Base-by-base conservation (phyloP, 1,140 invertebrate species). In the Hetaerina americana region DNA sequence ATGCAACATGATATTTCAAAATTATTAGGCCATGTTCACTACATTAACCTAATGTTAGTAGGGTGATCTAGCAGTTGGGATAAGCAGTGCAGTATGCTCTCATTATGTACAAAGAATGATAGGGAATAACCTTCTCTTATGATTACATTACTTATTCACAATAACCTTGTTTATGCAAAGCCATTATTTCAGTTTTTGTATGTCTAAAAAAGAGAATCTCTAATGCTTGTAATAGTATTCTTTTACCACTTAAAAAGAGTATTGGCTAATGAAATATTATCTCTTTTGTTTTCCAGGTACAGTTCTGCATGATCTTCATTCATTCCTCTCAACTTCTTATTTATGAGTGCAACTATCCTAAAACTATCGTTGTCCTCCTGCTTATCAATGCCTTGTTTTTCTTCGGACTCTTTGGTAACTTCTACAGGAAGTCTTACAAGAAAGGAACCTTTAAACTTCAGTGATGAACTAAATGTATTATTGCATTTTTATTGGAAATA, bases 371-470 rank as follows among this genome's bases (percentile, higher is more conserved):
- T 27, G 27, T 88, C 77, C 81, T 94, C 66, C 84, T 95, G 2
- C 81, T 84, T 24, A 80, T 89, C 27, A 94, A 95, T 79, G 87
- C 92, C 5, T 80, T 86, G 15, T 82, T 93, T 27, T 96, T 95
- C 81, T 85, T 94, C 40, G 89, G 93, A 76, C 86, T 96, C 77
- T 96, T 96, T 78, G 88, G 88, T 1, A 87, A 90, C 66, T 96
- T 95, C 80, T 96, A 95, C 77, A 81, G 89, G 28, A 84, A 86
- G 71, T 89, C 86, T 74, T 95, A 95, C 76, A 78, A 85, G 25
- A 69, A 69, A 24, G 31, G 72, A 10, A 73, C 73, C 25, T 67
- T 67, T 40, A 71, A 76, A 71, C 70, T 66, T 71, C 15, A 26
- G 24, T 67, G 26, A 71, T 27, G 25, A 22, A 12, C 84, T 85